These are phyloP conservation scores for Eufriesea mexicana DNA, from an alignment of 1,140 invertebrate species.

Conservation along the genomic window DNA sequence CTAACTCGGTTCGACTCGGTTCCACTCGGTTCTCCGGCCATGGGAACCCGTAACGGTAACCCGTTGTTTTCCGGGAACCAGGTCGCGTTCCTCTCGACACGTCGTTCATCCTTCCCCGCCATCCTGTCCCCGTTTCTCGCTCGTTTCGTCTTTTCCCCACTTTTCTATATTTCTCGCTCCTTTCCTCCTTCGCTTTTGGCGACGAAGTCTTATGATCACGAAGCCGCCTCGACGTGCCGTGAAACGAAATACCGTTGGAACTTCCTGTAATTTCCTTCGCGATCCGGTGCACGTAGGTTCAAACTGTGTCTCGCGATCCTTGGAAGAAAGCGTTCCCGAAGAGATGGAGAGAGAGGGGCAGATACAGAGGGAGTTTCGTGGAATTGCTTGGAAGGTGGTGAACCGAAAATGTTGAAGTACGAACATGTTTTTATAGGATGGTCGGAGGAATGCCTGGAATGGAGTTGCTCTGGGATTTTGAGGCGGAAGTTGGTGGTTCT, in stretches of 20 bases:
- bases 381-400: neutral
- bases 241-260: slow-evolving; percentile 49
- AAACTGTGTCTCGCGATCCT: neutral
- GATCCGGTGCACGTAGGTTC: neutral
- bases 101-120: neutral
- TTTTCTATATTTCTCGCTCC: neutral
- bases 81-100: slow-evolving; percentile 15
- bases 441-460: neutral
- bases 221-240: slow-evolving; percentile 24
- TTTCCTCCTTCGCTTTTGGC: neutral
- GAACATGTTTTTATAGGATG: neutral
- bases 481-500: neutral
- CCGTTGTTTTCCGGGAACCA: slow-evolving; percentile 54
- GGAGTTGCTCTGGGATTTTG: neutral
- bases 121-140: neutral
- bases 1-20: slow-evolving; percentile 12
- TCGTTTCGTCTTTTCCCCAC: neutral
- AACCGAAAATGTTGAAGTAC: neutral
- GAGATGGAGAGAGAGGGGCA: neutral
- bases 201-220: slow-evolving; percentile 43
- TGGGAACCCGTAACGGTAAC: slow-evolving; percentile 56
- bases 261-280: slow-evolving; percentile 54
- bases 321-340: neutral
- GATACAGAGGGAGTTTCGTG: neutral
- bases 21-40: slow-evolving; percentile 2